Percentiles rank a stretch among this genome's conserved stretches.
Evolutionary conservation across 2,888 invertebrate genomes (phyloP).

Genomic region (Eulithis prunata): DNA sequence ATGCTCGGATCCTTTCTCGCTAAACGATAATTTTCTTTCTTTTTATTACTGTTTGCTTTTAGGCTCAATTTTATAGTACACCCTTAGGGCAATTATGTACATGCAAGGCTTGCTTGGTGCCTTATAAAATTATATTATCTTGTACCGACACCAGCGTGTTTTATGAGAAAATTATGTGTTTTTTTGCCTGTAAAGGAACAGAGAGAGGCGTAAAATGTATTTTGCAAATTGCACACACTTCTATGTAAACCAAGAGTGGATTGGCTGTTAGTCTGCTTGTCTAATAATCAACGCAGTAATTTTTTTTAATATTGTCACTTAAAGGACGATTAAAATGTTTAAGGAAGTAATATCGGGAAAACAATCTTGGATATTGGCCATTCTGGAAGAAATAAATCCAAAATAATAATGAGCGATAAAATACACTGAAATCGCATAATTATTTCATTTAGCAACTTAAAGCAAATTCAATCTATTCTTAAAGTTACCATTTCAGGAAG

Average conservation of each 20-base stretch:
- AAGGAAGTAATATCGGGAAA: too few relatives aligned
- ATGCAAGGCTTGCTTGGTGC: conserved; percentile 38
- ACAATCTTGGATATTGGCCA: too few relatives aligned
- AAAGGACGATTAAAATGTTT: too few relatives aligned
- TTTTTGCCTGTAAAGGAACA: conserved; percentile 7
- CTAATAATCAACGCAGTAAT: too few relatives aligned
- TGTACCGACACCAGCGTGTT: conserved; percentile 21
- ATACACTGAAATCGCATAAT: too few relatives aligned
- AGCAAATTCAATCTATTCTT: conserved; percentile 19
- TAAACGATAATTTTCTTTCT: conserved; percentile 68
- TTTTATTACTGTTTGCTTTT: conserved; percentile 77
- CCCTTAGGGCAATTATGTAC: conserved; percentile 59
- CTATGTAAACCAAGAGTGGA: too few relatives aligned
- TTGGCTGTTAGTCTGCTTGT: too few relatives aligned
- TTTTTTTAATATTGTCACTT: too few relatives aligned
- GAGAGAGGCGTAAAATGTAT: neutral
- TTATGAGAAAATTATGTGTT: conserved; percentile 12
- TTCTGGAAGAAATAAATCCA: too few relatives aligned
- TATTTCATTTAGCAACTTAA: conserved; percentile 13
- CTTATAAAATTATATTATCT: conserved; percentile 31
- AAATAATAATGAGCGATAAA: too few relatives aligned
- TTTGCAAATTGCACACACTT: neutral
- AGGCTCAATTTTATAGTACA: conserved; percentile 69
- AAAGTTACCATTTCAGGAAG: conserved; percentile 26
- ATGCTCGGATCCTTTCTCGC: conserved; percentile 56